phyloP scores from a whole-genome alignment of 2,888 invertebrate species.

The Nineta flava region DNA sequence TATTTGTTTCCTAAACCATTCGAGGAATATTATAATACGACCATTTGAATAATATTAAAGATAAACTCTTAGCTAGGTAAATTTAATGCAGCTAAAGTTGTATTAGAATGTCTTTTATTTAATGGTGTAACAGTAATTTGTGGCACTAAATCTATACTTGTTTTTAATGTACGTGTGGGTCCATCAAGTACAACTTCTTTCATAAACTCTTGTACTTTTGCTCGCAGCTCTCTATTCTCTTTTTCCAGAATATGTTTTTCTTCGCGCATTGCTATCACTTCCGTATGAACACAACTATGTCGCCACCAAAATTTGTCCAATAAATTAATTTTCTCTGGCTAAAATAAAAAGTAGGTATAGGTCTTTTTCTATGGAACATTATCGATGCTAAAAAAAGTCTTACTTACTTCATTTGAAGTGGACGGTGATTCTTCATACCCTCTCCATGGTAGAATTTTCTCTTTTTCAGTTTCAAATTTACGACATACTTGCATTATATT shows the following conservation, averaged over 20 bases:
- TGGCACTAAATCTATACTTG: background rate
- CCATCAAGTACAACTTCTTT: conserved; percentile 19
- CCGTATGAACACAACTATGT: conserved; percentile 30
- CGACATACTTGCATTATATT: conserved; percentile 35
- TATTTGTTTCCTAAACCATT: too few relatives aligned
- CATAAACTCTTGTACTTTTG: conserved; percentile 23
- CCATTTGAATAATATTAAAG: too few relatives aligned
- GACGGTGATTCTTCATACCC: background rate
- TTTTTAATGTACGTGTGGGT: conserved; percentile 1
- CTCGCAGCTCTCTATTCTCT: conserved; percentile 30
- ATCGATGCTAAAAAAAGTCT: too few relatives aligned
- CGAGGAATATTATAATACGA: too few relatives aligned
- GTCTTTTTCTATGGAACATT: background rate
- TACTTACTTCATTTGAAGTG: too few relatives aligned
- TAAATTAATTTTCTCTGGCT: background rate
- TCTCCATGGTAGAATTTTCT: conserved; percentile 30
- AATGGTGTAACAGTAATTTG: background rate
- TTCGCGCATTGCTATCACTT: conserved; percentile 25
- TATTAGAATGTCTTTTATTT: background rate
- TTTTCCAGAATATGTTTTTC: conserved; percentile 26
- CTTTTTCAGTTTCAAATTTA: conserved; percentile 37
- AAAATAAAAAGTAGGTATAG: background rate
- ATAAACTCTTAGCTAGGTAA: background rate
- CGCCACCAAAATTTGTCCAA: conserved; percentile 36
- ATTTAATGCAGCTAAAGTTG: background rate